Percentiles rank a stretch among this genome's conserved stretches.
Conservation (phyloP, 2,888 invertebrate species). For the Trypoxylon attenuatum region DNA sequence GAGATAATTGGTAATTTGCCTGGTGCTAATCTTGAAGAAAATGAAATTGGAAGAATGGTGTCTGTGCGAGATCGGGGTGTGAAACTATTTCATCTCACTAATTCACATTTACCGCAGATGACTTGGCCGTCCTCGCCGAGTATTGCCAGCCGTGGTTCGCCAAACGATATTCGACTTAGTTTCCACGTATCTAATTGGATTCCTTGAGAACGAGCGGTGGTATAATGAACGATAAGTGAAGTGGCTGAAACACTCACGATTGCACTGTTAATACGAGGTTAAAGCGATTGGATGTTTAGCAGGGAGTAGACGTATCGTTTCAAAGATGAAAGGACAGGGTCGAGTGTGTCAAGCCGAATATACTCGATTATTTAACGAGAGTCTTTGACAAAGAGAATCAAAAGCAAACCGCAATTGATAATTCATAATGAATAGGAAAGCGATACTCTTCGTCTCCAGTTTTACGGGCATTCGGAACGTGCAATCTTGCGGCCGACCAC, state of each 20-base stretch:
- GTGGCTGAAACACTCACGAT: background rate
- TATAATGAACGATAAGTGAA: background rate
- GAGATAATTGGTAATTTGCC: conserved; percentile 5
- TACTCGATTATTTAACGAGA: too few species aligned
- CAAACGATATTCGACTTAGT: conserved; percentile 10
- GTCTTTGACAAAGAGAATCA: too few species aligned
- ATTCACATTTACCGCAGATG: conserved; percentile 19
- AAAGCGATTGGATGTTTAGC: too few species aligned
- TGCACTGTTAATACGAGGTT: background rate
- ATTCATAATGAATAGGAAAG: conserved; percentile 45
- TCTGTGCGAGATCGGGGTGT: background rate
- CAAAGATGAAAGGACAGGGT: too few species aligned
- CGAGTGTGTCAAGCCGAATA: too few species aligned
- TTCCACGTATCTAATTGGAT: conserved; percentile 20
- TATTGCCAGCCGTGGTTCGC: conserved; percentile 22
- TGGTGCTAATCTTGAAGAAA: background rate
- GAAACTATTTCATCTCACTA: conserved; percentile 23
- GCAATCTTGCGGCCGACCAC: conserved; percentile 67
- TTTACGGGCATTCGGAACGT: conserved; percentile 45
- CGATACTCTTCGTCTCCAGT: conserved; percentile 43
- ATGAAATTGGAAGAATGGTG: background rate
- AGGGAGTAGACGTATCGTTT: too few species aligned
- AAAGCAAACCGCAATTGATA: conserved; percentile 45
- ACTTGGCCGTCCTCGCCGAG: conserved; percentile 4
- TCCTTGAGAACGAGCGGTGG: background rate